phyloP scores from a whole-genome alignment of 2,113 vertebrate genomes.

The Chlamydotis undulata region DNA sequence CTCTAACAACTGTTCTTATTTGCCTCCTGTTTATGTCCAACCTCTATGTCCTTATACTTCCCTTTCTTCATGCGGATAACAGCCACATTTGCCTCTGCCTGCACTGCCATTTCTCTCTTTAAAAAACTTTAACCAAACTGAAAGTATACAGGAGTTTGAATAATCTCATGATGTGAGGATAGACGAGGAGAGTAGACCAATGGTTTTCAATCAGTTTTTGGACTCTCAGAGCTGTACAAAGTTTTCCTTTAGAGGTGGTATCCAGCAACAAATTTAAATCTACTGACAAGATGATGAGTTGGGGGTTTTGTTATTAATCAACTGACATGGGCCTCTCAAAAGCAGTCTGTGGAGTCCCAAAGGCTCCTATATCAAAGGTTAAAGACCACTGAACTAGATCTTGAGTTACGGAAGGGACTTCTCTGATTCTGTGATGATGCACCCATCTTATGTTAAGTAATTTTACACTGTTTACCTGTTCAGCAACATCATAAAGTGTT shows the following conservation, averaged over 20 bases:
- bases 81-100: background rate
- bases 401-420: background rate
- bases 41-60: background rate
- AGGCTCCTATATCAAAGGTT: background rate
- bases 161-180: fast-evolving
- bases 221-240: background rate
- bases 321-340: background rate
- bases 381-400: background rate
- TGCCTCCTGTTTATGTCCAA: background rate
- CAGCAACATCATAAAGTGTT: background rate
- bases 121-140: background rate
- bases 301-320: background rate
- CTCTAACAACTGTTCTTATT: background rate
- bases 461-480: background rate
- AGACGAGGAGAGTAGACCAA: background rate
- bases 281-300: background rate
- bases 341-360: background rate
- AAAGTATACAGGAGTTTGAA: background rate
- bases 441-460: background rate
- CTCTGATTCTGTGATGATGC: background rate
- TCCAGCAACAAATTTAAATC: background rate
- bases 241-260: background rate
- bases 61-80: background rate
- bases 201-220: background rate
- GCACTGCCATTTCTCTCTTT: background rate